phyloP scores from a whole-genome alignment of 1,140 invertebrate genomes.

The Gryllus bimaculatus region DNA sequence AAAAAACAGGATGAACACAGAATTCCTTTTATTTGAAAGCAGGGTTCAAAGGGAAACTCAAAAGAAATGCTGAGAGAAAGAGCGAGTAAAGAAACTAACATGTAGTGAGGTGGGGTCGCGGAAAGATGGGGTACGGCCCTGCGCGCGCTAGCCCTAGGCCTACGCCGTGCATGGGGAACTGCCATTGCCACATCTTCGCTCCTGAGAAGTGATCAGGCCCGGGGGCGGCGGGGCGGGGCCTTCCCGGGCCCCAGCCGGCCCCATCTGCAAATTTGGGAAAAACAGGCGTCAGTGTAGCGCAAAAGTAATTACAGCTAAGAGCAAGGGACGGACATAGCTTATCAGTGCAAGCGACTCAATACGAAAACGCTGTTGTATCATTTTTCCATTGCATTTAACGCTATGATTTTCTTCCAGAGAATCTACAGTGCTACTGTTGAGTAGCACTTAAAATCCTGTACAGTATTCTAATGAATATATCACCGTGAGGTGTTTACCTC shows the following conservation, averaged over 20 bases:
- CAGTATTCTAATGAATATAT: too few species aligned
- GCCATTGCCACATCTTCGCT: slow-evolving; percentile 20
- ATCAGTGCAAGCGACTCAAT: background rate
- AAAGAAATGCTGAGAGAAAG: background rate
- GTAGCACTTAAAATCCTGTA: too few species aligned
- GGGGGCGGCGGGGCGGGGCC: slow-evolving; percentile 12
- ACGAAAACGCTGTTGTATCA: too few species aligned
- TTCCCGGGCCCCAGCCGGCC: slow-evolving; percentile 14
- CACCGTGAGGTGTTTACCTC: too few species aligned
- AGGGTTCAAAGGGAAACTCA: background rate
- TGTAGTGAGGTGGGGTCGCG: slow-evolving; percentile 13
- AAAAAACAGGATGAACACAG: too few species aligned
- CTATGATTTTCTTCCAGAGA: too few species aligned
- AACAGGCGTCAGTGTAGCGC: slow-evolving; percentile 10
- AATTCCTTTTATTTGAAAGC: background rate
- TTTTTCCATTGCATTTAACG: too few species aligned
- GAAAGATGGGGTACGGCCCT: slow-evolving; percentile 13
- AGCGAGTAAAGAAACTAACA: slow-evolving; percentile 15
- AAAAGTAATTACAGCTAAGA: background rate
- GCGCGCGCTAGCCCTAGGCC: slow-evolving; percentile 11
- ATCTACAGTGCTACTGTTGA: too few species aligned
- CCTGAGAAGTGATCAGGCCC: slow-evolving; percentile 14
- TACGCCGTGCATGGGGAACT: slow-evolving; percentile 17
- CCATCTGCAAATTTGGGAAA: slow-evolving; percentile 22
- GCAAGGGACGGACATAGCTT: background rate